Evolutionary conservation across 2,888 invertebrate genomes (phyloP).

Genomic region (Nephrotoma guestfalica): DNA sequence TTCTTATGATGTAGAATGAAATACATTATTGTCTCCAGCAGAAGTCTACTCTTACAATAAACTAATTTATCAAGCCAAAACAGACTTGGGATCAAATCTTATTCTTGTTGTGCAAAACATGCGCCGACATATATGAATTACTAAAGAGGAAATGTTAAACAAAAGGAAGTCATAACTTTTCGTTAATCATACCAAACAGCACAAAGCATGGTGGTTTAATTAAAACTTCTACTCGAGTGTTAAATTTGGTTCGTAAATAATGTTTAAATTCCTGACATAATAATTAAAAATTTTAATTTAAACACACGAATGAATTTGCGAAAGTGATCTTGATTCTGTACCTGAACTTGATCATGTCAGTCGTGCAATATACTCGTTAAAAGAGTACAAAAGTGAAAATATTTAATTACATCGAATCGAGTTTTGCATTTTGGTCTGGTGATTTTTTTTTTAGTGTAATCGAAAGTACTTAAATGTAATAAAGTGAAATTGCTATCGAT

Average conservation of each 20-base stretch:
- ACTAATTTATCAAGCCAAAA: neutral
- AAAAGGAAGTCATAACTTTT: neutral
- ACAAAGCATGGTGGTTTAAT: neutral
- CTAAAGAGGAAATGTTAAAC: neutral
- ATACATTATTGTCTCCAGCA: neutral
- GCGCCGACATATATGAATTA: neutral
- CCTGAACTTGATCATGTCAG: neutral
- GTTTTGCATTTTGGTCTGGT: neutral
- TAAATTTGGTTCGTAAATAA: neutral
- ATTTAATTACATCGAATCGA: neutral
- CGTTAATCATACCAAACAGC: neutral
- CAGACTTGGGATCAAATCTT: neutral
- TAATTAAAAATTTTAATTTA: neutral
- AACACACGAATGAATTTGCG: neutral
- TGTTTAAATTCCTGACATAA: neutral
- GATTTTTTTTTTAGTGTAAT: neutral
- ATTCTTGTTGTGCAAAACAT: neutral
- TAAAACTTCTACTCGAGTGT: neutral
- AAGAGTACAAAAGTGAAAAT: neutral
- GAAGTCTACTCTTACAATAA: neutral
- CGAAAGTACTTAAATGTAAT: neutral
- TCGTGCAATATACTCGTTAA: neutral
- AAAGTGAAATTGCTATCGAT: neutral
- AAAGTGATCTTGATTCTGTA: neutral
- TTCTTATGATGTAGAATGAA: no score